These are phyloP conservation scores for Perodicticus potto DNA, from an alignment of 2,797 vertebrate genomes.

Conservation along the genomic window DNA sequence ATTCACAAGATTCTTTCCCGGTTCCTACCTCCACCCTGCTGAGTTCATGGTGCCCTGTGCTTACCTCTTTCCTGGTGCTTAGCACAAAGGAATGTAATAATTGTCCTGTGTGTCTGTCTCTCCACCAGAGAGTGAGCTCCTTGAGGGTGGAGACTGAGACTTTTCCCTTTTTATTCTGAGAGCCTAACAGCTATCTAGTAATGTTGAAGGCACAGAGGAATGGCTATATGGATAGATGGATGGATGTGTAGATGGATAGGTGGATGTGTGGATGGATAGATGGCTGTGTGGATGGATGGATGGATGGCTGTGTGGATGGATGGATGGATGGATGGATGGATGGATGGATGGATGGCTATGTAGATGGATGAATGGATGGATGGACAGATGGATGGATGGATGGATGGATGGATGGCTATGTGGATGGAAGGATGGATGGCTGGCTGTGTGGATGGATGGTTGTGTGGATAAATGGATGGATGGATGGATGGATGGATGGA, in stretches of 20 bases:
- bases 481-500: no score
- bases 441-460: no score
- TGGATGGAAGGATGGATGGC: no score
- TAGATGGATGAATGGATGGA: no score
- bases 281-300: neutral
- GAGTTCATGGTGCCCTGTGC: neutral
- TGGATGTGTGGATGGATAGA: neutral
- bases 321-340: no score
- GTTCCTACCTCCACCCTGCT: neutral
- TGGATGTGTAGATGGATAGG: neutral
- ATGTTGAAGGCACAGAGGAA: neutral
- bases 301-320: rapidly evolving
- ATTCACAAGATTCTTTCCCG: neutral
- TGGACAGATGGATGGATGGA: no score
- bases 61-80: neutral
- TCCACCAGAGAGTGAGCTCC: neutral
- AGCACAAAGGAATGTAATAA: neutral
- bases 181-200: neutral
- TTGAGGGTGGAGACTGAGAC: neutral
- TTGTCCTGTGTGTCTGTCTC: neutral
- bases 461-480: no score
- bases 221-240: neutral
- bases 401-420: no score
- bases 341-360: no score
- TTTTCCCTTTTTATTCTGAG: neutral